Evolutionary conservation across 2,888 invertebrate genomes (phyloP).

Genomic region (Hydroisotoma schaefferi): DNA sequence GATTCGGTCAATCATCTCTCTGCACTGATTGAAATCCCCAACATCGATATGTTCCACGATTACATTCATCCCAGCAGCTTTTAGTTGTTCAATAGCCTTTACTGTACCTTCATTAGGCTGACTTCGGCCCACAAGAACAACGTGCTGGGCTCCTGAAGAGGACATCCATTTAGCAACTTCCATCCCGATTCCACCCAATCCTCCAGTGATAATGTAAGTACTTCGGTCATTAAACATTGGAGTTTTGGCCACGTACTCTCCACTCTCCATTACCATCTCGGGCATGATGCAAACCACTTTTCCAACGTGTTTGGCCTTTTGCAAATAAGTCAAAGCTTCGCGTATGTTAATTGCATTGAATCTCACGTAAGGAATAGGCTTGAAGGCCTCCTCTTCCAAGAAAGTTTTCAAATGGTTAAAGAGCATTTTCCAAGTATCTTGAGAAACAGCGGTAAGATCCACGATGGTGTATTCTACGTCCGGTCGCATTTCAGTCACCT

Average conservation of each 20-base stretch:
- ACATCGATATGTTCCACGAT: constrained; percentile 12
- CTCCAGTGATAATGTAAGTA: constrained; percentile 35
- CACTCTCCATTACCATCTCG: constrained; percentile 14
- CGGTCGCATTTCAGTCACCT: constrained; percentile 15
- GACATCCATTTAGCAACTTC: constrained; percentile 34
- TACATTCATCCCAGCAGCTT: not conserved
- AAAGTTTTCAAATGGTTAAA: constrained; percentile 6
- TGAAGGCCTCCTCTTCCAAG: not conserved
- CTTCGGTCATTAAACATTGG: constrained; percentile 23
- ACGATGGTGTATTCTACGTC: constrained; percentile 25
- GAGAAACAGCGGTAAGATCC: constrained; percentile 9
- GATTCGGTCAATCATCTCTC: constrained; percentile 5
- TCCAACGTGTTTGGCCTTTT: constrained; percentile 30
- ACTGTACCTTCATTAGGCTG: constrained; percentile 8
- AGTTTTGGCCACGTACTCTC: constrained; percentile 13
- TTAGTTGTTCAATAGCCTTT: not conserved
- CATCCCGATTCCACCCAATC: constrained; percentile 36
- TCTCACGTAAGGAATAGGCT: constrained; percentile 18
- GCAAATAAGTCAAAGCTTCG: constrained; percentile 24
- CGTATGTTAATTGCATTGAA: constrained; percentile 19
- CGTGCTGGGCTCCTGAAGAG: constrained; percentile 20
- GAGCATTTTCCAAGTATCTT: constrained; percentile 9
- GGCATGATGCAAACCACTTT: constrained; percentile 34
- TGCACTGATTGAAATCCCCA: constrained; percentile 16
- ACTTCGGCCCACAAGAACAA: constrained; percentile 22